Percentiles rank a stretch among this genome's conserved stretches.
Conservation (phyloP, 2,797 vertebrate species). For the Calcarius lapponicus region DNA sequence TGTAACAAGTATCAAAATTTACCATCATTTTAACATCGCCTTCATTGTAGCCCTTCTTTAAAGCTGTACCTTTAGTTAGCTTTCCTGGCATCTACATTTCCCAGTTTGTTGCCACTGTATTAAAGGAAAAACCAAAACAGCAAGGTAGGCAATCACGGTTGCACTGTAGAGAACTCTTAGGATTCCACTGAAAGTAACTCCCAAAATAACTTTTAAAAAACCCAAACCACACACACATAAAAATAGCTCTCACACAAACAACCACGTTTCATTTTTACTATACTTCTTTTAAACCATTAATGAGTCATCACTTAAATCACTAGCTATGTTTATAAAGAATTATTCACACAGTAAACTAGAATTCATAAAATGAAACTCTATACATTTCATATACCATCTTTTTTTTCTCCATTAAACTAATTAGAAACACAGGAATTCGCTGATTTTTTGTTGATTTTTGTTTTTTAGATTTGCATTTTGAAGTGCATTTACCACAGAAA, state of each 20-base stretch:
- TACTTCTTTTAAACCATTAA: conserved; percentile 53
- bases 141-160: rapidly evolving
- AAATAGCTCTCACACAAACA: conserved; percentile 31
- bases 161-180: not conserved
- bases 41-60: not conserved
- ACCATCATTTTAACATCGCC: not conserved
- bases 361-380: not conserved
- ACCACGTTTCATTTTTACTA: conserved; percentile 52
- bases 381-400: not conserved
- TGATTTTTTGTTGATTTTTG: not conserved
- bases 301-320: conserved; percentile 63
- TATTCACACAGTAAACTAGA: conserved; percentile 24
- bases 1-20: not conserved
- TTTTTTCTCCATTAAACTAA: not conserved
- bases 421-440: not conserved
- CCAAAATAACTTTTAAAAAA: not conserved
- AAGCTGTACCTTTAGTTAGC: not conserved
- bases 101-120: not conserved
- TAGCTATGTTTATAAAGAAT: conserved; percentile 43
- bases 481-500: not conserved
- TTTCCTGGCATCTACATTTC: not conserved
- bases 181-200: not conserved
- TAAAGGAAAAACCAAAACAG: not conserved
- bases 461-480: not conserved
- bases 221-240: not conserved